Evolutionary conservation across 2,888 invertebrate species (phyloP), one percentile per base, ranked within the genome.

Genomic region (Caenorhabditis sp.): DNA sequence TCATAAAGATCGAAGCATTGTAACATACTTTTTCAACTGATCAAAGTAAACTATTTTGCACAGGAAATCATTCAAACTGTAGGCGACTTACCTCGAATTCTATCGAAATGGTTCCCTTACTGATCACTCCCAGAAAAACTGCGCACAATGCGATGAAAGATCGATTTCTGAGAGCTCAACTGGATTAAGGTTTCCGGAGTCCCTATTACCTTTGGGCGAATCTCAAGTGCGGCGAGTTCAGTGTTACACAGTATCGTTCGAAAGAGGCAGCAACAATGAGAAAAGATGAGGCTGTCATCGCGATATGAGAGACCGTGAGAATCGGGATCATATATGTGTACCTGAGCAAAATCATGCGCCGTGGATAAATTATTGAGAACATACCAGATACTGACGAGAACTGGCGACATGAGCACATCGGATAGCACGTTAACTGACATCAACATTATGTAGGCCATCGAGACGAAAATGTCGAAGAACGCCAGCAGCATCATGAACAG

Each of bases 361-460:
- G 35, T 14, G 24, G 3, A 38, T 28, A 35, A n/a, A 31, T 59
- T 3, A 26, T 2, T 16, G 1, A 10, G 6, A 47, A 58, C 77
- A 82, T 35, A 90, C 90, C 90, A 91, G 16, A 89, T 68, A 26
- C 76, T 85, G 66, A 91, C 83, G 3, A 91, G 81, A 12, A 72
- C 19, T 38, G 88, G 86, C 2, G 88, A 87, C 61, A 84, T 66
- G 38, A 90, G 61, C 61, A 88, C 90, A 82, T 91, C 91, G 14
- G 88, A 86, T 10, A 90, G 73, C 8, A 91, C 90, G 66, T 90
- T 91, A 59, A 91, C 89, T 10, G 89, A 88, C 90, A 91, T 91
- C 22, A 91, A 66, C 58, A 87, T 74, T 22, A 91, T 87, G 79
- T 91, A 91, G n/a, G 91, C 89, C 66, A 85, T 70, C 12, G 85